Evolutionary conservation across 2,888 invertebrate genomes (phyloP), one percentile per base, ranked within the genome.

Genomic region (Galeruca laticollis): DNA sequence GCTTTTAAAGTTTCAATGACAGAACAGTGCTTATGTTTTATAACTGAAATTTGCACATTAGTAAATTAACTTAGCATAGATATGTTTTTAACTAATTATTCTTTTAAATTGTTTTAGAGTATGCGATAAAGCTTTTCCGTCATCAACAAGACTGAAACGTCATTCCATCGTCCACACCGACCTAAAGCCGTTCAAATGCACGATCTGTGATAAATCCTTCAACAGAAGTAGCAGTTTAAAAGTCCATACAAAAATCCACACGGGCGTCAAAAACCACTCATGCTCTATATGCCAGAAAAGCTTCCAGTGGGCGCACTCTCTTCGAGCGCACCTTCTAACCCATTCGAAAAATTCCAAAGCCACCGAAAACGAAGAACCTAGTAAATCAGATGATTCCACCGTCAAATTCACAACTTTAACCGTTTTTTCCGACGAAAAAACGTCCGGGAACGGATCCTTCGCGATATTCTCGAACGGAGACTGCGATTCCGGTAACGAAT

Each of bases 211-310:
- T 13, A 79, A 77, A 67, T 70, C 73, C 1, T 79, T 78, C 52
- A 74, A 74, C 60, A 74, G 82, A 35, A 75, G 69, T n/a, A 81
- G 80, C 69, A 81, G 77, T 68, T 74, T 83, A 47, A 76, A 77
- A 62, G 79, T 80, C 6, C 83, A 83, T 71, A 61, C 73, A 1
- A 81, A 80, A 73, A 82, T 79, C n/a, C 83, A 83, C 52, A 76
- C 79, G 0, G 80, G 80, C 33, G 79, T 81, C 47, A 75, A 79
- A 60, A 76, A 80, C 0, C 79, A 83, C 62, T 69, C 76, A 18
- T 83, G 83, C 65, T 71, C 76, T 0, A 66, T 80, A 49, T 83
- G 83, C 63, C 76, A 73, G 11, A 82, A 81, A 70, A 79, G 79
- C 15, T 83, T 83, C 64, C 77, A 79, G 31, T 81, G 82, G 73